A percentile compares a stretch with the other conserved stretches of the same genome.
Conservation (phyloP, 2,888 invertebrate species). For the Parapristionchus giblindavisi region DNA sequence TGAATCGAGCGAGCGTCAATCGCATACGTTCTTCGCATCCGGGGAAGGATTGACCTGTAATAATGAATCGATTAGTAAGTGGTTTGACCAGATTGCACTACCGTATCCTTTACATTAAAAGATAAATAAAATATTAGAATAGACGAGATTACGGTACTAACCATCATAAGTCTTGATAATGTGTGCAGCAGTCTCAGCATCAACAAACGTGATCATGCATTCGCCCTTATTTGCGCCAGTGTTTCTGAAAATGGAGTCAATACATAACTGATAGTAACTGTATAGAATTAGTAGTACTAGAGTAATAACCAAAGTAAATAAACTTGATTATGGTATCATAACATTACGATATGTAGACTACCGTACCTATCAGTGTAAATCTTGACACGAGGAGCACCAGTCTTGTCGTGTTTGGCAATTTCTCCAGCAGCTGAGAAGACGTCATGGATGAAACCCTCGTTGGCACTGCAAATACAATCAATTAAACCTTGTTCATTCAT, state of each 20-base stretch:
- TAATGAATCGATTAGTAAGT: not conserved
- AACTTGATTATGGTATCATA: no score
- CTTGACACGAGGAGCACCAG: slow-evolving; percentile 92
- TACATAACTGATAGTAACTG: no score
- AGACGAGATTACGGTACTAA: slow-evolving; percentile 33
- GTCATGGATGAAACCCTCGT: slow-evolving; percentile 65
- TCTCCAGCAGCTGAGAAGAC: slow-evolving; percentile 63
- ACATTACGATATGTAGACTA: no score
- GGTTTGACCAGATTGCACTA: not conserved
- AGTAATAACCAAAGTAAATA: no score
- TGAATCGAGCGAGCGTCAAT: slow-evolving; percentile 62
- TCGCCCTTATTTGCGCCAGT: slow-evolving; percentile 79
- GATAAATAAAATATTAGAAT: not conserved
- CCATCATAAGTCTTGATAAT: slow-evolving; percentile 97
- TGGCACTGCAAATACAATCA: slow-evolving; percentile 55
- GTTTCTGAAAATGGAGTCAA: slow-evolving; percentile 30
- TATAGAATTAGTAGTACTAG: no score
- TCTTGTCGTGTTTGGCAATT: slow-evolving; percentile 79
- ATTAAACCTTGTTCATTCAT: not conserved
- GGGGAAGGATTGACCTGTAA: slow-evolving; percentile 62
- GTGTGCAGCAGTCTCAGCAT: slow-evolving; percentile 89
- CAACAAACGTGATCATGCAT: slow-evolving; percentile 96
- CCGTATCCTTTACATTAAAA: not conserved
- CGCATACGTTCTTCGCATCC: slow-evolving; percentile 60
- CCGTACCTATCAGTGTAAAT: slow-evolving; percentile 85